Evolutionary conservation across 1,140 invertebrate species (phyloP).

Genomic region (Phortica variegata): DNA sequence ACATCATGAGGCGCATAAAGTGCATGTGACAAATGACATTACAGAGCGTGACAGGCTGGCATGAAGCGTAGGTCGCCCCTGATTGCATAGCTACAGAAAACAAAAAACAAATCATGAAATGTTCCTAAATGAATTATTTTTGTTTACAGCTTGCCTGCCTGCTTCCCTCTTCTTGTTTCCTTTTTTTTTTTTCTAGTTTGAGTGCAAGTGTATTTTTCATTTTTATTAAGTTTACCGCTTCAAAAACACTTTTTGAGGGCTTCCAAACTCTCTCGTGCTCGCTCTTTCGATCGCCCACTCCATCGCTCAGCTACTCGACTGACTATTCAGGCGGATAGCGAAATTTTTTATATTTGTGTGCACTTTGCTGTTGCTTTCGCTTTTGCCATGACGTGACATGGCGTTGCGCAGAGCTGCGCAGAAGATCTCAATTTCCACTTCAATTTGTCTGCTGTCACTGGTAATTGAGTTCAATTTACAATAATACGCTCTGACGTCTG

Average conservation of each 20-base stretch:
- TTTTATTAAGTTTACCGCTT: slow-evolving; percentile 47
- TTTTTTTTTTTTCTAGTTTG: not conserved
- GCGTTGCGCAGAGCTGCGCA: slow-evolving; percentile 21
- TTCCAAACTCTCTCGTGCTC: slow-evolving; percentile 18
- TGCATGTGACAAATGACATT: slow-evolving; percentile 55
- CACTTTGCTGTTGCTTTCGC: too few species aligned
- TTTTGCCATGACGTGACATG: not conserved
- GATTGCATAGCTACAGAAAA: not conserved
- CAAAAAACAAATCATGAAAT: slow-evolving; percentile 17
- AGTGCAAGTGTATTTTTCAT: slow-evolving; percentile 32
- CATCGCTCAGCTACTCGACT: too few species aligned
- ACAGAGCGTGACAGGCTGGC: slow-evolving; percentile 20
- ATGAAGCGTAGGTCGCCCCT: not conserved
- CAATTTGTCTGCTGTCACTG: slow-evolving; percentile 56
- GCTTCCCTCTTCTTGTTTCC: not conserved
- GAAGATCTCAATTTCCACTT: slow-evolving; percentile 57
- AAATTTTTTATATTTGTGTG: not conserved
- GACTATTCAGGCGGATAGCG: too few species aligned
- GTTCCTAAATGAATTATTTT: slow-evolving; percentile 53
- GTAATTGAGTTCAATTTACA: slow-evolving; percentile 57
- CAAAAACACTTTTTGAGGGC: slow-evolving; percentile 12
- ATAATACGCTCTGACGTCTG: slow-evolving; percentile 52
- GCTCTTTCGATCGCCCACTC: too few species aligned
- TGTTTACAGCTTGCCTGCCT: too few species aligned
- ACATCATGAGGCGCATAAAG: slow-evolving; percentile 39